Evolutionary conservation across 2,888 invertebrate species (phyloP).

Genomic region (Callyntrura sp.): DNA sequence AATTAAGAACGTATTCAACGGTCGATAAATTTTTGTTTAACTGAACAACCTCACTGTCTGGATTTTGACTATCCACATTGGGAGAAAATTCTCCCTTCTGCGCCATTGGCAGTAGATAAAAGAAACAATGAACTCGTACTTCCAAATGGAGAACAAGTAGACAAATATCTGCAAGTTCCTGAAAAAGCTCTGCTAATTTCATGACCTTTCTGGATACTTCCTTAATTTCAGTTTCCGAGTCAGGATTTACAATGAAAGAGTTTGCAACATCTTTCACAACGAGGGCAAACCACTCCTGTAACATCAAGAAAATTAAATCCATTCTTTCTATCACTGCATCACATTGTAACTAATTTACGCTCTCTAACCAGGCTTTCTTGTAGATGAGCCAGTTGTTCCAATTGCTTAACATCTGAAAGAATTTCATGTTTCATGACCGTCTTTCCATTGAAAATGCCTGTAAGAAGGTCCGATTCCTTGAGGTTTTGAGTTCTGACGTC

Average conservation of each 20-base stretch:
- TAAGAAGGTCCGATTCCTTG: constrained; percentile 96
- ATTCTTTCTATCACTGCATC: constrained; percentile 19
- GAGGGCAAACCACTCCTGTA: constrained; percentile 92
- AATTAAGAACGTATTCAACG: constrained; percentile 92
- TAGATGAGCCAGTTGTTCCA: constrained; percentile 94
- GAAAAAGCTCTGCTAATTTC: constrained; percentile 91
- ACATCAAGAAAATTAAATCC: constrained; percentile 65
- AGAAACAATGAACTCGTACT: constrained; percentile 98
- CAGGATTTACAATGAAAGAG: constrained; percentile 71
- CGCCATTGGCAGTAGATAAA: constrained; percentile 91
- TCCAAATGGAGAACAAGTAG: constrained; percentile 96
- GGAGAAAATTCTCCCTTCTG: constrained; percentile 85
- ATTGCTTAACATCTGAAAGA: constrained; percentile 92
- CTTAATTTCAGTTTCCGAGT: constrained; percentile 70
- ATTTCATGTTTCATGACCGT: constrained; percentile 94
- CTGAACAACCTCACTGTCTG: constrained; percentile 91
- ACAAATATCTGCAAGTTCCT: constrained; percentile 96
- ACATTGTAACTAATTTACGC: constrained; percentile 79
- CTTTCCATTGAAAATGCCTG: constrained; percentile 95
- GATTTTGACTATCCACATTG: constrained; percentile 91
- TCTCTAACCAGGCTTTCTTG: constrained; percentile 94
- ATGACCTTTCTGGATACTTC: constrained; percentile 76
- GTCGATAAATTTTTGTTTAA: constrained; percentile 91
- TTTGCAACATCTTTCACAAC: constrained; percentile 76
- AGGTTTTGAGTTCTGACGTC: constrained; percentile 92